Evolutionary conservation across 2,888 invertebrate species (phyloP).

Genomic region (Taphrorychus bicolor): DNA sequence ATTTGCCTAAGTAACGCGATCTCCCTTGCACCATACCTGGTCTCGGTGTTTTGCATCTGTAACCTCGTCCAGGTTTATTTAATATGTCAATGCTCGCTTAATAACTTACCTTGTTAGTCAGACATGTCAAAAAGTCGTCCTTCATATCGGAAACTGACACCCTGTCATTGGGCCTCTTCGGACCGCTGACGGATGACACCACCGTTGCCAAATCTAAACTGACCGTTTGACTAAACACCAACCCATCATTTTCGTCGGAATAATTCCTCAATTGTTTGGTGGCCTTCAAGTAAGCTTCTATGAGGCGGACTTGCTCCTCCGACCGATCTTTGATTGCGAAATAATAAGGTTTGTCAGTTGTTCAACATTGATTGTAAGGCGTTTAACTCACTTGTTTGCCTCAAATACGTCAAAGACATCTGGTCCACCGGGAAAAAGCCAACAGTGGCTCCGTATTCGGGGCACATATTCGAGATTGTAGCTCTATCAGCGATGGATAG

Average conservation of each 20-base stretch:
- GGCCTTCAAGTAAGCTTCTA: conserved; percentile 82
- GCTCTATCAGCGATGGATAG: conserved; percentile 96
- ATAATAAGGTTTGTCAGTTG: background rate
- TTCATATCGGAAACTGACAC: conserved; percentile 92
- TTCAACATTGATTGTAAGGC: background rate
- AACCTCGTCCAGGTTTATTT: no score
- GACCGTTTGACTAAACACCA: conserved; percentile 83
- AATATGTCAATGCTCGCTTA: no score
- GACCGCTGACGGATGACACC: conserved; percentile 94
- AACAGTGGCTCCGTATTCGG: conserved; percentile 96
- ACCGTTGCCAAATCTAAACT: conserved; percentile 87
- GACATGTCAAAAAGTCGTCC: conserved; percentile 83
- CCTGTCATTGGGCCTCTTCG: conserved; percentile 96
- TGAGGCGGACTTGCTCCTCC: conserved; percentile 75
- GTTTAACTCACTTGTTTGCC: conserved; percentile 76
- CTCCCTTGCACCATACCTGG: no score
- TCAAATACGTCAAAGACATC: conserved; percentile 80
- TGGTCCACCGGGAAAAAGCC: conserved; percentile 94
- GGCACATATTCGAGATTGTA: conserved; percentile 99
- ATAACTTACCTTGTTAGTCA: conserved; percentile 79
- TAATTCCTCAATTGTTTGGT: conserved; percentile 88
- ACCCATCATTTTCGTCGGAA: conserved; percentile 76
- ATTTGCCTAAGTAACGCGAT: no score
- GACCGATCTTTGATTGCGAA: conserved; percentile 71
- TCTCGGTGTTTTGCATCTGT: no score